phyloP scores from a whole-genome alignment of 2,797 vertebrate genomes.

The Sphenodon punctatus region DNA sequence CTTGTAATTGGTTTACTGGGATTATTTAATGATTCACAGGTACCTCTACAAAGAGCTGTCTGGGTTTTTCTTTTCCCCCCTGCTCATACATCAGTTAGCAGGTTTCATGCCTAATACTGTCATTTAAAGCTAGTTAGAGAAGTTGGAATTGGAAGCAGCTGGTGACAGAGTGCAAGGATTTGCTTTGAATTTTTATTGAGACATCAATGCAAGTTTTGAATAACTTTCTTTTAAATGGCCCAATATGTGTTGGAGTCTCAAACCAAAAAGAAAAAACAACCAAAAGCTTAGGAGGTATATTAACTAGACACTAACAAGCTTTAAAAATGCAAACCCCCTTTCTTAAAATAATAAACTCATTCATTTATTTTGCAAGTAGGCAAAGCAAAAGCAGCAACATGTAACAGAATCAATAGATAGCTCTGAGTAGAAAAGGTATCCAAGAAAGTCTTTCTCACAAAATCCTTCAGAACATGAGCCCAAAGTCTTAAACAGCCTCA shows the following conservation, averaged over 20 bases:
- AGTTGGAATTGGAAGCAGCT: background rate
- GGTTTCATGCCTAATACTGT: background rate
- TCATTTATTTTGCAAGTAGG: too few species aligned
- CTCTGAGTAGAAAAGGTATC: too few species aligned
- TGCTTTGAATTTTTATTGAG: rapidly evolving
- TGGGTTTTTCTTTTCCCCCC: background rate
- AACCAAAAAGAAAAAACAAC: rapidly evolving
- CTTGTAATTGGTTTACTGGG: background rate
- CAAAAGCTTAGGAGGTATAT: too few species aligned
- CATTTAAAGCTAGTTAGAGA: background rate
- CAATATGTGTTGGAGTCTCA: background rate
- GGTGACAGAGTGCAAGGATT: rapidly evolving
- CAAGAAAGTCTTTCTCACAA: too few species aligned
- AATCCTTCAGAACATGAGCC: too few species aligned
- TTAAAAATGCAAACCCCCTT: too few species aligned
- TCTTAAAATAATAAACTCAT: too few species aligned
- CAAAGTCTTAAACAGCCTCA: too few species aligned
- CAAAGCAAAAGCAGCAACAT: too few species aligned
- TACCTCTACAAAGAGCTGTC: background rate
- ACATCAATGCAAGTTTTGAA: rapidly evolving
- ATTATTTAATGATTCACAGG: background rate
- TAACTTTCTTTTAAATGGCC: rapidly evolving
- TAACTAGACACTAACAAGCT: too few species aligned
- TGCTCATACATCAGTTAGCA: background rate
- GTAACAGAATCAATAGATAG: too few species aligned